A percentile compares a stretch with the other conserved stretches of the same genome.
These are phyloP conservation scores for Alviniconcha strummeri DNA, from an alignment of 2,888 invertebrate genomes.

Conservation along the genomic window DNA sequence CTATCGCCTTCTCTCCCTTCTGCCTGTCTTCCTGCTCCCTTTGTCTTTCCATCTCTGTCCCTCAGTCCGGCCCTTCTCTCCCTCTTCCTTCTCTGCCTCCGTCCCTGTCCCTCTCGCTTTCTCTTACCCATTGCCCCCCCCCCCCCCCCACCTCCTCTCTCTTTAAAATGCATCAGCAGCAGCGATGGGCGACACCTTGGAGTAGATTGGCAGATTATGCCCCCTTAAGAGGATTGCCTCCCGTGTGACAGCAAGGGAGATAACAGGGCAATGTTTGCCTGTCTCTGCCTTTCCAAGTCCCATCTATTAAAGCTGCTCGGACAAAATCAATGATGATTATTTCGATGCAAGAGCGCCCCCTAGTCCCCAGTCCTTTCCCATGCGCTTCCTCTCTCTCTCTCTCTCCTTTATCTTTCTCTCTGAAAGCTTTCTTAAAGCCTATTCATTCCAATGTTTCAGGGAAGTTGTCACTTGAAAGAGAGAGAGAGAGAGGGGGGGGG, in stretches of 20 bases:
- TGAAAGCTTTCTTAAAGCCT: not conserved
- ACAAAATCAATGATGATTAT: conserved; percentile 33
- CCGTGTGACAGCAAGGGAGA: conserved; percentile 34
- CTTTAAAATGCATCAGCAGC: conserved; percentile 20
- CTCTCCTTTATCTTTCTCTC: not conserved
- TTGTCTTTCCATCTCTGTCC: conserved; percentile 9
- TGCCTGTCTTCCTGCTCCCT: not conserved
- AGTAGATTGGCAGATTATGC: conserved; percentile 38
- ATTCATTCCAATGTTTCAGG: not conserved
- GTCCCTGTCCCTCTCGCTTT: not conserved
- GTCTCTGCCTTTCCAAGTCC: conserved; percentile 16
- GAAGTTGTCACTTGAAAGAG: not conserved
- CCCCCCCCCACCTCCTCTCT: not conserved
- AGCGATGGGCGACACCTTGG: conserved; percentile 27
- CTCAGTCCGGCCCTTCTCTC: not conserved
- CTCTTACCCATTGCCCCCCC: not conserved
- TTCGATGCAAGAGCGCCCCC: conserved; percentile 15
- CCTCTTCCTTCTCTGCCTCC: not conserved
- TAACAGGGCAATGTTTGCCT: conserved; percentile 31
- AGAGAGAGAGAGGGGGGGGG: not conserved
- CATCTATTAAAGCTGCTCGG: conserved; percentile 24
- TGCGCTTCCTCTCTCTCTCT: not conserved
- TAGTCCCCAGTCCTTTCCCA: too few relatives aligned
- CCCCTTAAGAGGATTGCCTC: conserved; percentile 38
- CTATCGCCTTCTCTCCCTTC: not conserved